A percentile compares a stretch with the other conserved stretches of the same genome.
Evolutionary conservation across 1,140 invertebrate species (phyloP).

Genomic region (Zaprionus taronus): DNA sequence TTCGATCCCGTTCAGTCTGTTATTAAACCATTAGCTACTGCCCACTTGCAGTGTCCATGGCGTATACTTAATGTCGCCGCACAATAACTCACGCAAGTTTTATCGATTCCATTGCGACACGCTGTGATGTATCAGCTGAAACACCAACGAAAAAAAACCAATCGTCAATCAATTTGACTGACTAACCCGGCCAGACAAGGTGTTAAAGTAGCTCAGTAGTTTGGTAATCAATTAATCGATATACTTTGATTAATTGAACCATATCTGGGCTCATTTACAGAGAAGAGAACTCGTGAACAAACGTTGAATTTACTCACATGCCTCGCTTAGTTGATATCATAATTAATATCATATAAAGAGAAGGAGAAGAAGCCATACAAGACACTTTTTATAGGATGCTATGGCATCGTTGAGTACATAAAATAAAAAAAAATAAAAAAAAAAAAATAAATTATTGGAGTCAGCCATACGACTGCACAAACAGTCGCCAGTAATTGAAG

Average conservation of each 20-base stretch:
- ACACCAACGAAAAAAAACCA: neutral
- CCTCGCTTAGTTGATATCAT: too few species aligned
- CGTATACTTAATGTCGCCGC: constrained; percentile 19
- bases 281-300: too few species aligned
- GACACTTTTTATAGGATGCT: too few species aligned
- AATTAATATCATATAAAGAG: too few species aligned
- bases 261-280: too few species aligned
- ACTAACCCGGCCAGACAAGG: neutral
- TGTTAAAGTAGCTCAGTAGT: neutral
- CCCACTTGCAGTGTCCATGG: neutral
- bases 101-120: neutral
- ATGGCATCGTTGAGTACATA: too few species aligned
- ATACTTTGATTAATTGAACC: neutral
- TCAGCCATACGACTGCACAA: too few species aligned
- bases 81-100: constrained; percentile 13
- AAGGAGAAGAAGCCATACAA: too few species aligned
- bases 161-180: neutral
- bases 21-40: constrained; percentile 18
- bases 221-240: neutral
- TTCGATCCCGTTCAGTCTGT: neutral
- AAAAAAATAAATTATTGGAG: too few species aligned
- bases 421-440: too few species aligned
- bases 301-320: too few species aligned
- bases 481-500: too few species aligned
- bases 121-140: neutral